Evolutionary conservation across 2,797 vertebrate species (phyloP), one percentile per base, ranked within the genome.

Genomic region (Alectoris magna): DNA sequence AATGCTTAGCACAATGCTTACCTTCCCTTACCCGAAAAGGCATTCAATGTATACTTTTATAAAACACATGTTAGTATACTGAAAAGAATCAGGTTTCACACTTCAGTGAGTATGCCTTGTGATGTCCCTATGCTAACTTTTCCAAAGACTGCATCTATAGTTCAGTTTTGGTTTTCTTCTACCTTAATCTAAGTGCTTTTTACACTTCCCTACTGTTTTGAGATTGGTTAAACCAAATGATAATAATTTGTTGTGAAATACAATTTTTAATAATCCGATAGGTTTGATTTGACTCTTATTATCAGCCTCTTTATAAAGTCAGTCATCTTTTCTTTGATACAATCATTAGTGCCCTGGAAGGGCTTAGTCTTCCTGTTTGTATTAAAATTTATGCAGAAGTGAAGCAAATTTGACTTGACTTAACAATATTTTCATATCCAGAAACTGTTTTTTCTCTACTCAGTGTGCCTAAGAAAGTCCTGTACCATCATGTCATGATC

Each of bases 231-330:
- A 85, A 58, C 6, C 27, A 87, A 71, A 46, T 43, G 2, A 26
- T 63, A 59, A 17, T 9, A 63, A 0, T 2, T 67, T 7, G 39
- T 34, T 60, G 18, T 71, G n/a, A 66, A 44, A 84, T 72, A 14
- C 1, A 74, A 10, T 44, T 60, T 83, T 82, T 72, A 67, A 44
- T 74, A 68, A 63, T 72, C 26, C 67, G 12, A 19, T 48, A 71
- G 26, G 6, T 62, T 91, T 62, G 49, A 56, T 77, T 90, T 87
- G 11, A 88, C 6, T 8, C 7, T 34, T 48, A 34, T 79, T 78
- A 43, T 2, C 2, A 84, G 5, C 5, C 66, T 63, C 7, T 34
- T 27, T 70, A 70, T 70, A 67, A 51, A 0, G 0, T 55, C 66
- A 88, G 69, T 46, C 7, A 27, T 12, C 4, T 0, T 38, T 5